Evolutionary conservation across 1,140 invertebrate genomes (phyloP).

Genomic region (Metopolophium dirhodum): DNA sequence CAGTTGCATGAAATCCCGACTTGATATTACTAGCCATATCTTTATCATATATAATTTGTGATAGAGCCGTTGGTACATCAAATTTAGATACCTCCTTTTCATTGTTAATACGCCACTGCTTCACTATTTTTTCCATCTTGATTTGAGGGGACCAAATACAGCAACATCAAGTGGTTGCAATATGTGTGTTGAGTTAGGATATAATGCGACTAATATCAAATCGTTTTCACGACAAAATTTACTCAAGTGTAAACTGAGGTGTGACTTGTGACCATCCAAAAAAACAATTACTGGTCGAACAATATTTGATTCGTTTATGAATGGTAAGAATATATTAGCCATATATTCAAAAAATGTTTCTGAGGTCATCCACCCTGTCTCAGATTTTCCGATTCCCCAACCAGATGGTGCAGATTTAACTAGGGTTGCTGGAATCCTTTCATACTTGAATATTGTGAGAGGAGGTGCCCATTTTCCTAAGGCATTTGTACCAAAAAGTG

Average conservation of each 20-base stretch:
- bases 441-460: constrained; percentile 14
- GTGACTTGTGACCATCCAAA: too few species aligned
- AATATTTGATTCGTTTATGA: constrained; percentile 61
- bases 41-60: too few species aligned
- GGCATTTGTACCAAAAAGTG: not conserved
- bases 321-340: constrained; percentile 61
- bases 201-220: not conserved
- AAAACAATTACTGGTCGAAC: too few species aligned
- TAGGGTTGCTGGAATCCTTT: constrained; percentile 59
- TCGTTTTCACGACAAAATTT: not conserved
- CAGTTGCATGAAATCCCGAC: too few species aligned
- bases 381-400: constrained; percentile 62
- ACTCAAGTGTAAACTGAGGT: too few species aligned
- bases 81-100: too few species aligned
- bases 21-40: too few species aligned
- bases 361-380: constrained; percentile 63
- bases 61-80: too few species aligned
- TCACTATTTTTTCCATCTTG: too few species aligned
- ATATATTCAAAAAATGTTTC: constrained; percentile 64
- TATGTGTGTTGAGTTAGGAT: not conserved
- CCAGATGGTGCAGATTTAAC: constrained; percentile 60
- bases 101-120: too few species aligned
- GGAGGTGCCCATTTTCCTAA: not conserved
- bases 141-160: not conserved
- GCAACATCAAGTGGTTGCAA: not conserved